Evolutionary conservation across 1,140 invertebrate species (phyloP).

Genomic region (Drosophila orosa): DNA sequence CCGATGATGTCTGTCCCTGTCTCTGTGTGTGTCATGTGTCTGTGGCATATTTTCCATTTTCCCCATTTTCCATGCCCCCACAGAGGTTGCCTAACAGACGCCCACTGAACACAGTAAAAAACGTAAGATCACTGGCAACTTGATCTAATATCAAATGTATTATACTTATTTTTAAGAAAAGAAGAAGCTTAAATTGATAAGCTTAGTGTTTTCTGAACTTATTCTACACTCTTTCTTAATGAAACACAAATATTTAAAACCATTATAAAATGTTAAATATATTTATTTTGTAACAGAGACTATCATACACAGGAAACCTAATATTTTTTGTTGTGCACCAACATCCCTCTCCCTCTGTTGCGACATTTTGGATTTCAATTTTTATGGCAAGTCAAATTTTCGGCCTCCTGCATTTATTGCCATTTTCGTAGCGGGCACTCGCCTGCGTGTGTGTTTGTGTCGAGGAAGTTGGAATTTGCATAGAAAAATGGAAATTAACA

Average conservation of each 20-base stretch:
- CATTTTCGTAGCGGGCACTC: conserved; percentile 49
- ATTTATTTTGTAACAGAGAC: not conserved
- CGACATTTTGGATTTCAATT: conserved; percentile 76
- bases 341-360: conserved; percentile 3
- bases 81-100: conserved; percentile 75
- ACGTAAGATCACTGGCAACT: not conserved
- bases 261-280: not conserved
- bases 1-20: conserved; percentile 29
- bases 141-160: not conserved
- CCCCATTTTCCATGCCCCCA: conserved; percentile 54
- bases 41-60: conserved; percentile 71
- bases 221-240: not conserved
- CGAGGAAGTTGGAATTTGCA: conserved; percentile 83
- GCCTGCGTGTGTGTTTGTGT: conserved; percentile 47
- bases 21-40: conserved; percentile 61
- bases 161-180: not conserved
- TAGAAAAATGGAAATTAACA: conserved; percentile 84
- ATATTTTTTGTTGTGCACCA: not conserved
- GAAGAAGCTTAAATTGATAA: not conserved
- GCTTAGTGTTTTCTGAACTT: not conserved
- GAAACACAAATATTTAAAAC: not conserved
- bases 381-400: conserved; percentile 82
- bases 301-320: not conserved
- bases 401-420: conserved; percentile 56
- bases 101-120: conserved; percentile 46